Evolutionary conservation across 2,888 invertebrate genomes (phyloP), one percentile per base, ranked within the genome.

Genomic region (Electrophaes corylata): DNA sequence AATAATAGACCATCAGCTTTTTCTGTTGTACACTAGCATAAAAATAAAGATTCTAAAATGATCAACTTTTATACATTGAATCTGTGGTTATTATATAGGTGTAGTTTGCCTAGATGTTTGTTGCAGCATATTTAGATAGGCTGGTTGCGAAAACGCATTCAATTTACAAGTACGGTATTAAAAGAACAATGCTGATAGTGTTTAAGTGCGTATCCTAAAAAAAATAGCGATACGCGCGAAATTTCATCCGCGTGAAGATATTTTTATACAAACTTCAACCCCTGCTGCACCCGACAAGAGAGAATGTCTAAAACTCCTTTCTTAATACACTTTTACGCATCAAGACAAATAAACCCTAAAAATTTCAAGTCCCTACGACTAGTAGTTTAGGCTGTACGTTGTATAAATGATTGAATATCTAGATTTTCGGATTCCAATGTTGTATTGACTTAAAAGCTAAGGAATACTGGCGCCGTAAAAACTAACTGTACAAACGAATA

Each of bases 141-240:
- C 67, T 68, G 61, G 71, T 86, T 87, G 84, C 83, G 83, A 86
- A 88, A 86, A 80, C 69, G 75, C 73, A 78, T 78, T 73, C 77
- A 76, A 79, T 82, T 79, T 75, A 75, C 75, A 70, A 73, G 65
- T 72, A 70, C 77, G 70, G 72, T 67, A 72, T 71, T 72, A 79
- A 80, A 79, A 82, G 79, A 81, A 72, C 79, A 71, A 67, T 56
- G 64, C 71, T 59, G 70, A 49, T 65, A 60, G 60, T 62, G 78
- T 75, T 70, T 71, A 73, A 72, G 70, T 72, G 43, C 47, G 52
- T 62, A 58, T 61, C 57, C 57, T 62, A n/a, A n/a, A n/a, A n/a
- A n/a, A n/a, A n/a, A n/a, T n/a, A n/a, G n/a, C n/a, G n/a, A n/a
- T n/a, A n/a, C n/a, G n/a, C n/a, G n/a, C n/a, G n/a, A n/a, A n/a